phyloP scores from a whole-genome alignment of 2,797 vertebrate species.

The Rhynchotus rufescens region DNA sequence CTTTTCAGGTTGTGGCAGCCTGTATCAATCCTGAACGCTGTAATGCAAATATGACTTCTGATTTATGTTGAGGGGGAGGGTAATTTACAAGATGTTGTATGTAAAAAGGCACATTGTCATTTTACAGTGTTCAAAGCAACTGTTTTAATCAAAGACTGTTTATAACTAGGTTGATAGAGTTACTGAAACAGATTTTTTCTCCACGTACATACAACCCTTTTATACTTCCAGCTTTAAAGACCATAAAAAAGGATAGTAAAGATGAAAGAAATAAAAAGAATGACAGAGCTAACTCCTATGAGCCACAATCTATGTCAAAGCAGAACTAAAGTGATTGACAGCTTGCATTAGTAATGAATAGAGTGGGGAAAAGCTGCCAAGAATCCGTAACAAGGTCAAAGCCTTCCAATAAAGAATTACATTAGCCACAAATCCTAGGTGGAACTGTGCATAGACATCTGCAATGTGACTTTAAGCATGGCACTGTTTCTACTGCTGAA shows the following conservation, averaged over 20 bases:
- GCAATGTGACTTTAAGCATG: conserved; percentile 9
- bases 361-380: conserved; percentile 46
- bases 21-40: conserved; percentile 19
- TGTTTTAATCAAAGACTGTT: conserved; percentile 71
- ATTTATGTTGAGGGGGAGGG: conserved; percentile 38
- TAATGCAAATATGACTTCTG: conserved; percentile 35
- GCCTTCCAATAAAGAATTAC: conserved; percentile 65
- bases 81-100: conserved; percentile 43
- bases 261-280: conserved; percentile 66
- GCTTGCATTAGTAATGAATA: conserved; percentile 68
- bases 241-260: conserved; percentile 60
- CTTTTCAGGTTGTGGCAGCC: conserved; percentile 43
- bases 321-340: conserved; percentile 70
- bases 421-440: conserved; percentile 59
- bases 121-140: conserved; percentile 41
- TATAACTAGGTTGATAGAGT: conserved; percentile 58
- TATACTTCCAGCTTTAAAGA: conserved; percentile 56
- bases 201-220: conserved; percentile 51
- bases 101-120: conserved; percentile 23
- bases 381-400: conserved; percentile 66
- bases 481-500: not conserved
- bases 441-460: conserved; percentile 20
- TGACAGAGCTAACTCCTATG: conserved; percentile 48
- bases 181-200: conserved; percentile 46
- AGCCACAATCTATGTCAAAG: conserved; percentile 58